These are phyloP conservation scores for Antheraea mylitta DNA, from an alignment of 1,140 invertebrate species.

Conservation along the genomic window DNA sequence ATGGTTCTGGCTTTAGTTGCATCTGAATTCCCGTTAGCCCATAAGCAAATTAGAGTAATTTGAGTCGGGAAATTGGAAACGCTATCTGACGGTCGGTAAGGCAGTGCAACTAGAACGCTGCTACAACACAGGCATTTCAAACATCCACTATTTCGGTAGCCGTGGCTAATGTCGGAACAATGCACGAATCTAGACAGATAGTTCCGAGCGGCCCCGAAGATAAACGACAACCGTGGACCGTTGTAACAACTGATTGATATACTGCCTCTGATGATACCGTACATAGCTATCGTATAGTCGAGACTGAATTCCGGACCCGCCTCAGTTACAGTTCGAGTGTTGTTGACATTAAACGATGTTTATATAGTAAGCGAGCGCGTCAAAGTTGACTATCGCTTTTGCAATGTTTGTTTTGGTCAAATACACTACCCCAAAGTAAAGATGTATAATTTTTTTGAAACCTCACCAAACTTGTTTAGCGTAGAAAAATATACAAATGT, in stretches of 20 bases:
- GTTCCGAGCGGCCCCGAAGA: constrained; percentile 69
- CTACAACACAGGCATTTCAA: constrained; percentile 65
- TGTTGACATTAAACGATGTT: constrained; percentile 72
- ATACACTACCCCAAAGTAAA: constrained; percentile 13
- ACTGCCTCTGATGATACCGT: constrained; percentile 70
- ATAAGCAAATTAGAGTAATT: constrained; percentile 78
- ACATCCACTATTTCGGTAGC: constrained; percentile 70
- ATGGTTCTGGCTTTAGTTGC: constrained; percentile 46
- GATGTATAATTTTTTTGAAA: constrained; percentile 3
- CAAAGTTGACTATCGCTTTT: constrained; percentile 46
- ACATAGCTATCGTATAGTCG: constrained; percentile 52
- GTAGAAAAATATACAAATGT: background rate
- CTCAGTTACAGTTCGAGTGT: constrained; percentile 70
- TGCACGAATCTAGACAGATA: constrained; percentile 74
- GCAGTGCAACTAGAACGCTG: constrained; percentile 51
- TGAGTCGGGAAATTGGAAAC: constrained; percentile 77
- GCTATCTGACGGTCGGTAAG: constrained; percentile 65
- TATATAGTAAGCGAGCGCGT: constrained; percentile 55
- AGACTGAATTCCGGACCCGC: constrained; percentile 66
- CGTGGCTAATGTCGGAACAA: constrained; percentile 73
- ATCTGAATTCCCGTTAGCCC: constrained; percentile 69
- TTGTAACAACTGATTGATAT: constrained; percentile 78
- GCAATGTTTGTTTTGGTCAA: constrained; percentile 43
- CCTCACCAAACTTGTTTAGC: background rate
- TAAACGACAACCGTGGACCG: constrained; percentile 74